Base-by-base conservation (phyloP, 2,888 invertebrate species). In the Bibio marci region DNA sequence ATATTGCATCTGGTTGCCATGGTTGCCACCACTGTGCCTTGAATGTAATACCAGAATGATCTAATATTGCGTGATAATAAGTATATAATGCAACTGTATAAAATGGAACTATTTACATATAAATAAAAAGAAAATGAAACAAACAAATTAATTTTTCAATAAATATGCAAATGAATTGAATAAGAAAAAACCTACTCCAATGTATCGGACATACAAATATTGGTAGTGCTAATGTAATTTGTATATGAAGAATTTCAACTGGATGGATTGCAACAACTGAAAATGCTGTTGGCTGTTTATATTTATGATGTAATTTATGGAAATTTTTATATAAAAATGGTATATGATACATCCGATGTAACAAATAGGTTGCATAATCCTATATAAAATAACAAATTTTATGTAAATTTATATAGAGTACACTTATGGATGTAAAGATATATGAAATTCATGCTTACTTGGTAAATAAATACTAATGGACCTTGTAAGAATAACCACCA, bases 261-360 rank as follows among this genome's bases (percentile, higher is more conserved):
- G 80, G 80, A 49, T 80, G 80, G 49, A 80, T 76, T 34, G 80
- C 80, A 1, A 76, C 76, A 2, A 77, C 77, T 2, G 79, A 77
- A 60, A 78, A 80, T 1, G 77, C 77, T 0, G 80, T 80, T 0
- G 80, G 80, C 52, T 77, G 76, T 52, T 78, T 78, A 59, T 79
- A 80, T 47, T 71, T 73, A 59, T 80, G 80, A 51, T 80, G 80
- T 0, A 76, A 58, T 56, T 80, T 80, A 62, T 80, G 80, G 57
- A 80, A 78, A 49, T 69, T 55, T 52, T 73, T 74, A 65, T 78
- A 79, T 30, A 80, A 55, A 56, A 65, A 75, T 1, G 74, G 78
- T 0, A 65, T 66, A 56, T 80, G 80, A 57, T 76, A 77, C 43
- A 73, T 48, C 0, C 79, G 65, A 52, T 80, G 80, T 13, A 73